Evolutionary conservation across 1,140 invertebrate genomes (phyloP), one percentile per base, ranked within the genome.

Genomic region (Calycopis cecrops): DNA sequence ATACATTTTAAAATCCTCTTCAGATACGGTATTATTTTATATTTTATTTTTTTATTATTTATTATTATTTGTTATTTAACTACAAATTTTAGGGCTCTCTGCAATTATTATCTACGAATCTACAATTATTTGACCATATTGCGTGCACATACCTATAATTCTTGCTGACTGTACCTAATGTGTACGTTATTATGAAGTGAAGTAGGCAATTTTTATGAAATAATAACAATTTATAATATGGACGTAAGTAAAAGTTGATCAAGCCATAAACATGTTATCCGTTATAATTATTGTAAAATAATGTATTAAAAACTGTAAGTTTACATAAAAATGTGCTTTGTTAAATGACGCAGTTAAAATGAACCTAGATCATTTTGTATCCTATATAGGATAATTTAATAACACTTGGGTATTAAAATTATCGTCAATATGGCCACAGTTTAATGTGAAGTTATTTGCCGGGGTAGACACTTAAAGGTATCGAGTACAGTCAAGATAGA

Each of bases 251-350:
- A 44, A 3, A 44, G 40, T 44, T 44, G 17, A 44, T 44, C 40
- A 44, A 44, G 40, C 12, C 40, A 44, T 44, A 44, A 44, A 17
- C 16, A 18, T 14, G 3, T 44, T n/a, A n/a, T 40, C n/a, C 38
- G 17, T 0, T 2, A 14, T 14, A 44, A 16, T 16, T 18, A 44
- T 6, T 16, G 14, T 44, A 9, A 44, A 16, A 44, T 16, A 44
- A 16, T 16, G n/a, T n/a, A 44, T 44, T 44, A 44, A 44, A 44
- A 16, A 28, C 21, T 28, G 21, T 12, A 14, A 14, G 14, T 44
- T 44, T 44, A 14, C 40, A 44, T 44, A 44, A 44, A 44, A 44
- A 44, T 44, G 40, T 44, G 16, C 40, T 44, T 44, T 16, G 17
- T 9, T 17, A 44, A 44, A 44, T 44, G 40, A 28, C 21, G 21